Evolutionary conservation across 2,888 invertebrate species (phyloP), one percentile per base, ranked within the genome.

Genomic region (Ophion slaviceki): DNA sequence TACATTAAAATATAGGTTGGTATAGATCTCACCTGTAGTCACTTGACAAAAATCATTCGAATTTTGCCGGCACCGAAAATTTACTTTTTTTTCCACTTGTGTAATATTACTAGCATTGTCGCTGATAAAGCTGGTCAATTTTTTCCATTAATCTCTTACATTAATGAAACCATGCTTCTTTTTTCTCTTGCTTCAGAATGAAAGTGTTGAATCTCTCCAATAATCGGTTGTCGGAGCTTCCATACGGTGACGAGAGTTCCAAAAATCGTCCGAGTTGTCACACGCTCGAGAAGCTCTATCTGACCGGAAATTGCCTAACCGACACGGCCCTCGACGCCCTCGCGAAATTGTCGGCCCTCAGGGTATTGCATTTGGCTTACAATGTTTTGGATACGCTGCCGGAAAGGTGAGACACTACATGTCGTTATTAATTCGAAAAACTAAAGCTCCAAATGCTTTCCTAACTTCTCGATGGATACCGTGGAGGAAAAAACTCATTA

Each of bases 181-280:
- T 11, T 75, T 53, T 64, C n/a, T 32, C 11, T 66, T 10, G 82
- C 89, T 90, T 66, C 89, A 95, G 95, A 86, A 94, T 98, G 87
- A 96, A 95, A 88, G 95, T 96, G 4, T 92, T 98, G 77, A 98
- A 98, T 94, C 95, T 97, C 61, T 97, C 98, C 2, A 97, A 97
- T 92, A 98, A 98, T 93, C 95, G 97, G 87, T 92, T 97, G 40
- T 96, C 95, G 88, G 95, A 96, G 78, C 93, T 97, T 87, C 97
- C 97, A 1, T 95, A 95, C 80, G 95, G 95, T 7, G 95, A 95
- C 90, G 95, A 96, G 53, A 95, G 82, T 8, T 88, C 85, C 62
- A 92, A 89, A 79, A 91, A 85, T 85, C 91, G 91, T 66, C 89
- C 89, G 67, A 88, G 72, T 74, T 86, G 80, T 68, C 93, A 93